Evolutionary conservation across 2,113 vertebrate genomes (phyloP).

Genomic region (Mandrillus leucophaeus): DNA sequence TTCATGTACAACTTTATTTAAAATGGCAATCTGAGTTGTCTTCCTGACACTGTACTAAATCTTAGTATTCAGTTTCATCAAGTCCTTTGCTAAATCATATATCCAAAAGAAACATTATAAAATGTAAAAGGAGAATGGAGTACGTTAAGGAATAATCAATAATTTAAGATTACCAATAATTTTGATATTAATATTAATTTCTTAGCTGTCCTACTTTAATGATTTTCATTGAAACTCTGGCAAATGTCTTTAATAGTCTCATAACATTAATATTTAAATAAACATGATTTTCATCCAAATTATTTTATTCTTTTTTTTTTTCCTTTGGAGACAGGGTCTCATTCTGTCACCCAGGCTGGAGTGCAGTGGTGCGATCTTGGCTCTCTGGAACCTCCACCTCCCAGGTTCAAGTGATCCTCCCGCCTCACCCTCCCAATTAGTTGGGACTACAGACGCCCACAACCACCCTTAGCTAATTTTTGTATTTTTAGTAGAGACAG

Average conservation of each 20-base stretch:
- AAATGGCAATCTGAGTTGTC: background rate
- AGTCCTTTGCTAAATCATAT: background rate
- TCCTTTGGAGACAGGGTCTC: background rate
- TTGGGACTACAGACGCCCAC: too few relatives aligned
- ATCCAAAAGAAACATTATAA: constrained; percentile 13
- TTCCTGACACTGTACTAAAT: constrained; percentile 15
- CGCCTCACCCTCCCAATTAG: too few relatives aligned
- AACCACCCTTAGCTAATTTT: too few relatives aligned
- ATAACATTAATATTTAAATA: constrained; percentile 54
- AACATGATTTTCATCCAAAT: constrained; percentile 44
- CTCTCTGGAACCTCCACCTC: too few relatives aligned
- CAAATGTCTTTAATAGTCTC: constrained; percentile 30
- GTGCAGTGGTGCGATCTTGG: too few relatives aligned
- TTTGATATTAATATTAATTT: constrained; percentile 24
- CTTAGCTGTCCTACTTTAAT: constrained; percentile 7
- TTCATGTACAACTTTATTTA: constrained; percentile 30
- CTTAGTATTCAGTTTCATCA: constrained; percentile 19
- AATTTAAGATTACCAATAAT: too few relatives aligned
- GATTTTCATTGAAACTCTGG: constrained; percentile 15
- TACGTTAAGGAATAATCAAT: constrained; percentile 7
- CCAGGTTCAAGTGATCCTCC: too few relatives aligned
- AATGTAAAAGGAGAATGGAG: background rate
- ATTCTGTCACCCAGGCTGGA: too few relatives aligned
- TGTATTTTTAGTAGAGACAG: too few relatives aligned
- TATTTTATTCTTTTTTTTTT: background rate